Percentiles rank a stretch among this genome's conserved stretches.
phyloP scores from a whole-genome alignment of 2,113 vertebrate species.

The Cephalophus harveyi region DNA sequence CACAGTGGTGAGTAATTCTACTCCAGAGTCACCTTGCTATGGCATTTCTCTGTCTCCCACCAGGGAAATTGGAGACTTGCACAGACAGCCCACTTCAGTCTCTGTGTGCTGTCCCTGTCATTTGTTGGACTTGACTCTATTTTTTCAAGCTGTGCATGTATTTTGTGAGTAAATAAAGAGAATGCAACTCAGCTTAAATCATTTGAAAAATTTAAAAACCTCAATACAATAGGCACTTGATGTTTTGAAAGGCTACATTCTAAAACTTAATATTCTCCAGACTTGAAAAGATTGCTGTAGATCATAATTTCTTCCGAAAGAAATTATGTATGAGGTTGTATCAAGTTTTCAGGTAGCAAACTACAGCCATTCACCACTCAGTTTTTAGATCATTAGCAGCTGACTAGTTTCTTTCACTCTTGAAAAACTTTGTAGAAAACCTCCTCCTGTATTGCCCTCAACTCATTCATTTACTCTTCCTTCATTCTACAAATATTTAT shows the following conservation, averaged over 20 bases:
- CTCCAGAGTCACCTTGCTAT: background rate
- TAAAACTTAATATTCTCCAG: constrained; percentile 13
- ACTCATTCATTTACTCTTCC: background rate
- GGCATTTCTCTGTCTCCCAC: background rate
- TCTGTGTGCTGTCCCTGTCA: background rate
- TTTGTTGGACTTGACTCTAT: background rate
- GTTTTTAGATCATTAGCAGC: background rate
- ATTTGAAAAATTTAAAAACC: constrained; percentile 44
- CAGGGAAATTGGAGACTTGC: constrained; percentile 12
- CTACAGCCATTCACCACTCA: background rate
- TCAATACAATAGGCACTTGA: constrained; percentile 39
- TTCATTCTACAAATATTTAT: background rate
- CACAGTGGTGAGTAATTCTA: constrained; percentile 10
- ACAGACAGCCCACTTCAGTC: background rate
- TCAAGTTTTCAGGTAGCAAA: background rate
- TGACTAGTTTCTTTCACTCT: background rate
- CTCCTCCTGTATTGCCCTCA: background rate
- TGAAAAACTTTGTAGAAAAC: background rate
- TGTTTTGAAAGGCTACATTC: constrained; percentile 40
- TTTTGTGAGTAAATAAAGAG: constrained; percentile 59
- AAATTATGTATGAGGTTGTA: background rate
- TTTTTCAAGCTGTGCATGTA: background rate
- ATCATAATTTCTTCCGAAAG: constrained; percentile 30
- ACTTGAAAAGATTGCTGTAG: constrained; percentile 14
- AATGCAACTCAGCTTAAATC: constrained; percentile 42